Evolutionary conservation across 2,113 vertebrate species (phyloP), one percentile per base, ranked within the genome.

Genomic region (Rostratula benghalensis): DNA sequence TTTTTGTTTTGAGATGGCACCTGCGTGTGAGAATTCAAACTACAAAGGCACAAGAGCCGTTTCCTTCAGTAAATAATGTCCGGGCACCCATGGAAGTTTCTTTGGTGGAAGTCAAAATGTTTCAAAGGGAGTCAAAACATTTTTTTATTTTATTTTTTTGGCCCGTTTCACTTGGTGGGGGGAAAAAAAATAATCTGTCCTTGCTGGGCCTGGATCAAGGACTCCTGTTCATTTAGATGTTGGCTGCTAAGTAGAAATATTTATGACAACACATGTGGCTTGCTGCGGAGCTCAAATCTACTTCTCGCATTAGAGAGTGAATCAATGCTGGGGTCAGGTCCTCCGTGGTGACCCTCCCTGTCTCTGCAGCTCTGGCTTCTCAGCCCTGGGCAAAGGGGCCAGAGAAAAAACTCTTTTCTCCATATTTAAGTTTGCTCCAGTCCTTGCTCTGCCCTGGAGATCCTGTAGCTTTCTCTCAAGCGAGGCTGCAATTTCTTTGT

Each of bases 101-200:
- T 60, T n/a, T 5, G 15, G 23, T 60, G 64, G 69, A 92, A 89
- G 65, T 91, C 57, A 94, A 84, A 94, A 91, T 39, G 39, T 92
- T 93, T 79, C 77, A 51, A 67, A 68, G 16, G n/a, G 35, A 95
- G 91, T 91, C 89, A 96, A 96, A 95, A 95, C 56, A 95, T 71
- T 56, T 76, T 53, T 39, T 59, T 35, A 12, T 76, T 80, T 73
- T 51, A 33, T 51, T 89, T 85, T 78, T 43, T 59, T 57, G 13
- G 22, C 50, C n/a, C 35, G 6, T 74, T 89, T 83, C 12, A 5
- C 15, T 61, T 5, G 24, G 6, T 3, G 24, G 31, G 5, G 19
- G 0, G 18, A 0, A 4, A 2, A 7, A 18, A 7, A 4, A 8
- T 6, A 0, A 3, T 4, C 10, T 89, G 80, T 93, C 83, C 73